Percentiles rank a stretch among this genome's conserved stretches.
These are phyloP conservation scores for Zalophus californianus DNA, from an alignment of 2,797 vertebrate genomes.

Conservation along the genomic window DNA sequence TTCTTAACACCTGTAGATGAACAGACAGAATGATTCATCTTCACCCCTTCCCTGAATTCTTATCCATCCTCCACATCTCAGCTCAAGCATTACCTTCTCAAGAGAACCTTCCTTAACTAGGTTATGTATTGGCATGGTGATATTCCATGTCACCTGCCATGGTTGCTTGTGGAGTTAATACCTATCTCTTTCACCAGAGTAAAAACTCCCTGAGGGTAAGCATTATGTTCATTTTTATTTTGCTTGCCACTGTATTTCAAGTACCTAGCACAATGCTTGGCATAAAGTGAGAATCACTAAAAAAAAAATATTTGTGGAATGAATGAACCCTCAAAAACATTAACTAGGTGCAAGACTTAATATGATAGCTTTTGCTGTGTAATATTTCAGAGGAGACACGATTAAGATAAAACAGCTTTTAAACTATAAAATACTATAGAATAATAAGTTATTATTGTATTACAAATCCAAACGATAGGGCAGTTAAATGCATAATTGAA, in stretches of 20 bases:
- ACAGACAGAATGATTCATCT: background rate
- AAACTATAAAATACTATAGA: background rate
- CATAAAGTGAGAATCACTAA: background rate
- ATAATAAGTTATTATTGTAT: background rate
- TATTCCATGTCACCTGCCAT: background rate
- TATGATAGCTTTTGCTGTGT: background rate
- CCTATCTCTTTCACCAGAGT: background rate
- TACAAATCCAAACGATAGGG: background rate
- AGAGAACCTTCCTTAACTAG: background rate
- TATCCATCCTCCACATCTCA: background rate
- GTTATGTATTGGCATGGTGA: background rate
- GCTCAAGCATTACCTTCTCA: background rate
- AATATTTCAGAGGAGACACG: background rate
- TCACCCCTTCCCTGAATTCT: background rate
- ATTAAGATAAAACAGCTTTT: background rate
- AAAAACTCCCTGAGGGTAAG: slow-evolving; percentile 12
- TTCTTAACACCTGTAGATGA: slow-evolving; percentile 28
- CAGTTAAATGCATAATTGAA: background rate
- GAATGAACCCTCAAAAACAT: background rate
- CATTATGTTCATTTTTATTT: background rate
- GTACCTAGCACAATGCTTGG: background rate
- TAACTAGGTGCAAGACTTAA: background rate
- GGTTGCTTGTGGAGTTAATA: background rate
- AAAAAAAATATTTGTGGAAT: background rate
- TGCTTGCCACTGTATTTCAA: background rate